Evolutionary conservation across 2,888 invertebrate species (phyloP).

Genomic region (Clitarchus hookeri): DNA sequence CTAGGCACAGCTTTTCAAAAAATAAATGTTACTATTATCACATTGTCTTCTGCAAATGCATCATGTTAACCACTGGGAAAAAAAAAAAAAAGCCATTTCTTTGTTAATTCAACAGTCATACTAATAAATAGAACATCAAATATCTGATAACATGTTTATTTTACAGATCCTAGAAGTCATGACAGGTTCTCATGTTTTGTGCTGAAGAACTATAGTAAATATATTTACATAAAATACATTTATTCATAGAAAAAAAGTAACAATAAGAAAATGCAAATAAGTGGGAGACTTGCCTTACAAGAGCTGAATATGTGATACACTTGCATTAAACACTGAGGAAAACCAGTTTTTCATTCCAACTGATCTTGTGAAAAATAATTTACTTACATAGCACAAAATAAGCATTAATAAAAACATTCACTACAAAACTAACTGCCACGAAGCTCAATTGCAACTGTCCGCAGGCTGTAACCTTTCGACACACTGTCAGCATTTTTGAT

Average conservation of each 20-base stretch:
- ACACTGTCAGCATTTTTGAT: neutral
- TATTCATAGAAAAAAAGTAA: neutral
- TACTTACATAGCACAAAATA: neutral
- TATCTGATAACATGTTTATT: neutral
- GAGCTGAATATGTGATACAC: neutral
- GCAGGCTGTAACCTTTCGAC: neutral
- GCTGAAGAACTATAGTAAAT: slow-evolving; percentile 11
- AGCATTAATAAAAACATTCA: neutral
- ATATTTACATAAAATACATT: slow-evolving; percentile 25
- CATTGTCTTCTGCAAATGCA: no score
- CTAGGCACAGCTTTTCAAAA: no score
- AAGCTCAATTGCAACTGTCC: neutral
- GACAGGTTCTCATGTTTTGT: neutral
- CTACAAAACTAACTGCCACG: neutral
- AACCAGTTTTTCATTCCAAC: neutral
- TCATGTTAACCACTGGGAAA: no score
- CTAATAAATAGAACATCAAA: neutral
- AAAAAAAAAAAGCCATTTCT: no score
- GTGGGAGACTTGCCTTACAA: neutral
- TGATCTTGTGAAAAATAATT: neutral
- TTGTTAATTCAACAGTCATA: no score
- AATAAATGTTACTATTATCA: no score
- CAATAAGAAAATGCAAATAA: neutral
- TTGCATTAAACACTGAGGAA: neutral
- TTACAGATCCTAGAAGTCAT: neutral